Base-by-base conservation (phyloP, 1,140 invertebrate genomes). In the Scaptomyza graminum region DNA sequence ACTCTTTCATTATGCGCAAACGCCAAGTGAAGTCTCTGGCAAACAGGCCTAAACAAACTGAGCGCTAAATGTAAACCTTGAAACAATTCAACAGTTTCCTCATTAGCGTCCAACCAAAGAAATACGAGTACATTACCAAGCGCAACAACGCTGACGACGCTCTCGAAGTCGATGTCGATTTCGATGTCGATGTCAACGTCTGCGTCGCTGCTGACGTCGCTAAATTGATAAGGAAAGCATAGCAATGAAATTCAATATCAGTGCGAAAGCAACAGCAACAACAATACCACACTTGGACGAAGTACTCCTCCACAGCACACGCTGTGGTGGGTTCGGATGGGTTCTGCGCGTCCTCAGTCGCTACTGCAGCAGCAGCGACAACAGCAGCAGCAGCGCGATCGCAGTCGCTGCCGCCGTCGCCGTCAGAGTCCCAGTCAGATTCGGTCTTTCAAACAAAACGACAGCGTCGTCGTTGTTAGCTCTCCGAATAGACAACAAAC, bases 21-120 rank as follows among this genome's bases (percentile, higher is more conserved):
- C 6, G 28, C 7, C 28, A 31, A 31, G 28, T 7, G 28, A 74
- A 85, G 69, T 59, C 65, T 60, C 64, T 55, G 60, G 78, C 60
- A 85, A 87, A 87, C 75, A 87, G 69, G 47, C 81, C 74, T 82
- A 88, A 82, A 63, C 74, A 87, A 88, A 87, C 82, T 82, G 51
- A 54, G 63, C 83, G 70, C 83, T 69, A 55, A 78, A 62, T 34
- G 79, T 71, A 87, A 88, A 87, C 83, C 83, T 79, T 88, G 76
- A 87, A 87, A 87, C 83, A 88, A 87, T 88, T 83, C 82, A 88
- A 73, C 85, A 68, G 76, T 83, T 87, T 87, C 83, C 83, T 87
- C 76, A 87, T 87, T 88, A 87, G 79, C 65, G 78, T 68, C 73
- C 73, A 56, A 67, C 55, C 41, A 28, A 62, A 73, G 69, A 51